Evolutionary conservation across 2,113 vertebrate species (phyloP), one percentile per base, ranked within the genome.

Genomic region (Melanostigma gelatinosum): DNA sequence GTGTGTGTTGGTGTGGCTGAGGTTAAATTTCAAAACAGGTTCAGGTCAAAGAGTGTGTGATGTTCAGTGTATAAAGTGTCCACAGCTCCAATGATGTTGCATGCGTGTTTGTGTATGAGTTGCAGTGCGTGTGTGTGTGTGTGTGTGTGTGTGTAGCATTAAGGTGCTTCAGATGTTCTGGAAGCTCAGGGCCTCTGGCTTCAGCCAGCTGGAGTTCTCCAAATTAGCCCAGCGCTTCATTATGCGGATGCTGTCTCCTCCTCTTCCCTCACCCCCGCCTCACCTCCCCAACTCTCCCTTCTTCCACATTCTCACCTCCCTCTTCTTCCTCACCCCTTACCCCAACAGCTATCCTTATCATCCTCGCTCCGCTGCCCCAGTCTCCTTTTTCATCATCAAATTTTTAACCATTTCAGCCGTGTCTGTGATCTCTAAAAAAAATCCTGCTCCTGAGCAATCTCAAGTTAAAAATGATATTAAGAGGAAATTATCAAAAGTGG

Each of bases 191-290:
- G 96, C 96, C 96, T 97, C 96, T 96, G 96, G 97, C 97, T 96
- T 94, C 75, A 96, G 95, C 95, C 97, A 97, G 97, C 96, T 97
- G 96, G 95, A 97, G 96, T 95, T 93, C 94, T 94, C 94, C 94
- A 97, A 97, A 96, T 98, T 96, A 97, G 96, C 91, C 94, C 90
- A 92, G 95, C 94, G 92, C 96, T 96, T 97, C 95, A 96, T 97
- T 96, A 96, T 96, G 94, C 95, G 88, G 93, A 94, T 93, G 95
- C 94, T 82, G 62, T 78, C 85, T 87, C 82, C 71, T 79, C 46
- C 75, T 83, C 75, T 52, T 72, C 71, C 29, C 61, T 57, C 66
- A 11, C 32, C 27, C 58, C 58, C 15, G 0, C 60, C 18, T 32
- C 16, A 6, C 36, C 22, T 9, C 22, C 61, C 38, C 36, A 8